Evolutionary conservation across 2,888 invertebrate species (phyloP), one percentile per base, ranked within the genome.

Genomic region (Glyphotaelius pellucidus): DNA sequence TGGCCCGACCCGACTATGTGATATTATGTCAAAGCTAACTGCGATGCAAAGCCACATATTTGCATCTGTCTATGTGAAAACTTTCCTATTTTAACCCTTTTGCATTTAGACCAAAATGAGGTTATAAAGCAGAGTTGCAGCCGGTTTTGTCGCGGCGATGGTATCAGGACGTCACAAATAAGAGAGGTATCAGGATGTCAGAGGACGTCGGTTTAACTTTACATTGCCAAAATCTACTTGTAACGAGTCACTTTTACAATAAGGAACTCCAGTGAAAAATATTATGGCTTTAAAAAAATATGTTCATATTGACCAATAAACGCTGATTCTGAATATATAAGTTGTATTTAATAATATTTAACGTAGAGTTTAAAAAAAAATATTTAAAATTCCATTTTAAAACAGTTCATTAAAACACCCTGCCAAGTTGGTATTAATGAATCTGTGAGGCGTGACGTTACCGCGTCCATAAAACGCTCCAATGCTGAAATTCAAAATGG

Each of bases 51-150:
- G 92, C 93, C 91, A 84, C 93, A 93, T 91, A 93, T 93, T 93
- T 93, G 93, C 93, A 93, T 93, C 93, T 67, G n/a, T 67, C 67
- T 90, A 86, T 92, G 93, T 87, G 92, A 87, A 84, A 93, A 93
- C 79, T 93, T 93, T 93, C 89, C 90, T 85, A 89, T 89, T 90
- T 85, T 92, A 87, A 80, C 90, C 93, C 92, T 89, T 92, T 92
- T 91, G 91, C 92, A 93, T 92, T 93, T 88, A 90, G 90, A 91
- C 12, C 93, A 90, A 93, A 93, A 93, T 91, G 91, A 91, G 91
- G 93, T 91, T 92, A 92, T 92, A 93, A 93, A 93, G 91, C 92
- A 90, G 91, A 91, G 91, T 90, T 91, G 86, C 92, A 91, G 90
- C 92, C 25, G 25, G 67, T 67, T 67, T 67, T 67, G 25, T 67